A percentile compares a stretch with the other conserved stretches of the same genome.
These are phyloP conservation scores for Dicentrarchus labrax DNA, from an alignment of 2,113 vertebrate species.

Conservation along the genomic window DNA sequence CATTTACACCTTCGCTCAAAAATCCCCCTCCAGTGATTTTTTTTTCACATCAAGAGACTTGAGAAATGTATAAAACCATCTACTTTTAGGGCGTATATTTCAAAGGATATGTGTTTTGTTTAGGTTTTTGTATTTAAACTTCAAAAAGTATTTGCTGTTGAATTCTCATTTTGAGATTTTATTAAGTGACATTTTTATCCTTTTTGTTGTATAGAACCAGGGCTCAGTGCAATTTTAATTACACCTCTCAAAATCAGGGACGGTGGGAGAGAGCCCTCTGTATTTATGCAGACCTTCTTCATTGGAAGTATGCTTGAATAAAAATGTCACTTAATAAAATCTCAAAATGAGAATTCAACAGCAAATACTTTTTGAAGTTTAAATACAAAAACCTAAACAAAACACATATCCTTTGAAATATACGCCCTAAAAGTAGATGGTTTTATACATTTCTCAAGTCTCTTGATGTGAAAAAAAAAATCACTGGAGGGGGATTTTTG, in stretches of 20 bases:
- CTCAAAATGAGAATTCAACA: neutral
- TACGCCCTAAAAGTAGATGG: too few species aligned
- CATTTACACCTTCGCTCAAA: neutral
- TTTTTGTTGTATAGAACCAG: neutral
- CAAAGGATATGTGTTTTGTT: neutral
- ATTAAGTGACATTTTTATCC: neutral
- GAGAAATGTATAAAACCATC: neutral
- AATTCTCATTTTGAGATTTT: neutral
- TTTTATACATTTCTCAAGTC: neutral
- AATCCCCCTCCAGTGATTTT: neutral
- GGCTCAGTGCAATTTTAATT: slow-evolving; percentile 40
- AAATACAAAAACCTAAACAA: too few species aligned
- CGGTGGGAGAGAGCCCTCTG: slow-evolving; percentile 27
- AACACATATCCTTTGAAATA: neutral
- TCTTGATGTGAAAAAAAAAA: neutral
- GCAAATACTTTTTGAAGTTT: neutral
- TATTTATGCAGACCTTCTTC: slow-evolving; percentile 22
- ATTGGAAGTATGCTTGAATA: slow-evolving; percentile 43
- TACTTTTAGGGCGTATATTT: neutral
- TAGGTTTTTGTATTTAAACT: too few species aligned
- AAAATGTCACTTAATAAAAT: neutral
- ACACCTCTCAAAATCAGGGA: slow-evolving; percentile 38
- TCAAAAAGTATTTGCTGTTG: neutral
- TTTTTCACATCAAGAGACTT: neutral
- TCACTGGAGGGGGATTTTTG: neutral